A percentile compares a stretch with the other conserved stretches of the same genome.
Conservation (phyloP, 2,113 vertebrate species). For the Stictonetta naevosa region DNA sequence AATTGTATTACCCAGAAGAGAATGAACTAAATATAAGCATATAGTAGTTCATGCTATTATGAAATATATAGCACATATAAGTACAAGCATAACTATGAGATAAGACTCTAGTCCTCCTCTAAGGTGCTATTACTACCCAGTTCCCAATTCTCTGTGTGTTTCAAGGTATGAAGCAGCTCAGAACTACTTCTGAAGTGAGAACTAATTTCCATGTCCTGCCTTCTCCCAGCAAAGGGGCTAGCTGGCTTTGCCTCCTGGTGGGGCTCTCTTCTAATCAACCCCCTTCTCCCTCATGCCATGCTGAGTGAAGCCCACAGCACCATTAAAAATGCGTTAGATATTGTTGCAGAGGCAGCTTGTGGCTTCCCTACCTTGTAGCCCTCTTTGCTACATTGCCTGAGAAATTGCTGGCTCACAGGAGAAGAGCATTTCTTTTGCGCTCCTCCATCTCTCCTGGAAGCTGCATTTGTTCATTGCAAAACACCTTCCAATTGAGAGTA, state of each 20-base stretch:
- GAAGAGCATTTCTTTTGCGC: neutral
- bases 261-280: neutral
- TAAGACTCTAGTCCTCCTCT: neutral
- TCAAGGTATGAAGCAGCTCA: neutral
- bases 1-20: neutral
- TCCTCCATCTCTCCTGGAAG: neutral
- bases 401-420: neutral
- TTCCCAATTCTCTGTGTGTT: rapidly evolving
- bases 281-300: neutral
- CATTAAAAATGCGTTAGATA: neutral
- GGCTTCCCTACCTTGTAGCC: neutral
- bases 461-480: neutral
- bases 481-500: neutral
- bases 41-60: too few species aligned
- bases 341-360: neutral
- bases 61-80: too few species aligned
- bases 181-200: neutral
- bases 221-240: neutral
- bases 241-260: neutral
- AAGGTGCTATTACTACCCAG: neutral
- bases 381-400: neutral
- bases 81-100: neutral
- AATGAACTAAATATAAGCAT: neutral
- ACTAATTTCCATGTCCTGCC: neutral
- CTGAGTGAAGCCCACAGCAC: neutral